Percentiles rank a stretch among this genome's conserved stretches.
phyloP scores from a whole-genome alignment of 2,888 invertebrate species.

The Heteromyza rotundicornis region DNA sequence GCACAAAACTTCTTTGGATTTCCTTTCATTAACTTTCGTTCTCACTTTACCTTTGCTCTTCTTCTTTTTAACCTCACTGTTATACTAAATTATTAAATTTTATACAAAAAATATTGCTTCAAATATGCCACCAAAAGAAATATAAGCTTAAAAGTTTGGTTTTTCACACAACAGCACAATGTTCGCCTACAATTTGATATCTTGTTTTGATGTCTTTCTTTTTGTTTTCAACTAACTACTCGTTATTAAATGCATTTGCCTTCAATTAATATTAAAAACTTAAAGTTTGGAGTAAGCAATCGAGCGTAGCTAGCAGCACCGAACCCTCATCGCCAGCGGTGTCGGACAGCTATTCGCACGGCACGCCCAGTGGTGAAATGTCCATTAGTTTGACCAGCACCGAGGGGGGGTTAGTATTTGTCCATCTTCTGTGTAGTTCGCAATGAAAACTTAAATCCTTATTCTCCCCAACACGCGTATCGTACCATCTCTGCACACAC shows the following conservation, averaged over 20 bases:
- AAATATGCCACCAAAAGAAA: too few relatives aligned
- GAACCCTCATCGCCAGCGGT: conserved; percentile 83
- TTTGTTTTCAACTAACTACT: background rate
- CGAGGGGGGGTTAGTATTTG: conserved; percentile 68
- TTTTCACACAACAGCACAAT: too few relatives aligned
- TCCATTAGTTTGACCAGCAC: conserved; percentile 70
- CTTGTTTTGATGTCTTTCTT: too few relatives aligned
- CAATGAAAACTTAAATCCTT: background rate
- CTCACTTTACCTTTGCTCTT: too few relatives aligned
- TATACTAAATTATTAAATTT: too few relatives aligned
- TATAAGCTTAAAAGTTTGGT: too few relatives aligned
- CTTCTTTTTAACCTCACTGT: too few relatives aligned
- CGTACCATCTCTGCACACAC: background rate
- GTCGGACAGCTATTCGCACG: conserved; percentile 67
- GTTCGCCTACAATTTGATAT: too few relatives aligned
- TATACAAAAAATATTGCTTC: too few relatives aligned
- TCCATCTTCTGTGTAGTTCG: background rate
- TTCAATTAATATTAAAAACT: conserved; percentile 28
- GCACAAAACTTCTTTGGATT: too few relatives aligned
- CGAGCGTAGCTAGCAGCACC: conserved; percentile 72
- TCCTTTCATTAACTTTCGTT: too few relatives aligned
- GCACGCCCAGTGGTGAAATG: conserved; percentile 67
- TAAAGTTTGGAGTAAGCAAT: conserved; percentile 83
- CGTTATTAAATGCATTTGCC: background rate
- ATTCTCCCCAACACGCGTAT: background rate